Evolutionary conservation across 2,113 vertebrate species (phyloP).

Genomic region (Caranx melampygus): DNA sequence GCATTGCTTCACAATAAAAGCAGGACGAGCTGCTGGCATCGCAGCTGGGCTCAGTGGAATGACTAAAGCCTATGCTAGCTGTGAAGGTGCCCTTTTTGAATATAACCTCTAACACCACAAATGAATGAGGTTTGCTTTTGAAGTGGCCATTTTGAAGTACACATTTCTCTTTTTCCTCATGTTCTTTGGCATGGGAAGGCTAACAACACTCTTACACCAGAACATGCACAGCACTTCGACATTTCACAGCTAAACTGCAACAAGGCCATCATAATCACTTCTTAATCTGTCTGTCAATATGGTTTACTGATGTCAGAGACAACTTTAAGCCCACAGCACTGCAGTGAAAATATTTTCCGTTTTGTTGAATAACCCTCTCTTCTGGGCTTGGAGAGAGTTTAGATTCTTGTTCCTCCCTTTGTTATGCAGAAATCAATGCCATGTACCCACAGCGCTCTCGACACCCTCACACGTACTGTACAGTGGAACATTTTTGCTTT

Average conservation of each 20-base stretch:
- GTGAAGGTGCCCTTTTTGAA: neutral
- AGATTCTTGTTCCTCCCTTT: slow-evolving; percentile 58
- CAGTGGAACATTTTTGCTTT: slow-evolving; percentile 62
- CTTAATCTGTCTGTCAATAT: neutral
- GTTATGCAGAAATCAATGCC: slow-evolving; percentile 71
- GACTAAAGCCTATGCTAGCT: neutral
- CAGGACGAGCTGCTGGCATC: too few species aligned
- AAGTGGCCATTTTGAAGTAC: neutral
- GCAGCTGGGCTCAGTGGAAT: too few species aligned
- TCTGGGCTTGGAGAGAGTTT: slow-evolving; percentile 49
- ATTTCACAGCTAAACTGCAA: too few species aligned
- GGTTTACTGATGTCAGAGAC: neutral
- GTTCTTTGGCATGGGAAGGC: neutral
- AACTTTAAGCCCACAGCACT: neutral
- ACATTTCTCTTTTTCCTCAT: too few species aligned
- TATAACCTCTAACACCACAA: neutral
- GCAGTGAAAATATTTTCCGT: slow-evolving; percentile 14
- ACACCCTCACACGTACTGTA: slow-evolving; percentile 61
- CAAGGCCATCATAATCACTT: neutral
- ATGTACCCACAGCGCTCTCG: slow-evolving; percentile 47
- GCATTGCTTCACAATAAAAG: too few species aligned
- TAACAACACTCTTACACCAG: neutral
- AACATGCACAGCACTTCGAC: neutral
- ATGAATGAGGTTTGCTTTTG: neutral
- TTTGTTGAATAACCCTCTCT: slow-evolving; percentile 56